Conservation (phyloP, 2,888 invertebrate species). For the Campoplex nolae region DNA sequence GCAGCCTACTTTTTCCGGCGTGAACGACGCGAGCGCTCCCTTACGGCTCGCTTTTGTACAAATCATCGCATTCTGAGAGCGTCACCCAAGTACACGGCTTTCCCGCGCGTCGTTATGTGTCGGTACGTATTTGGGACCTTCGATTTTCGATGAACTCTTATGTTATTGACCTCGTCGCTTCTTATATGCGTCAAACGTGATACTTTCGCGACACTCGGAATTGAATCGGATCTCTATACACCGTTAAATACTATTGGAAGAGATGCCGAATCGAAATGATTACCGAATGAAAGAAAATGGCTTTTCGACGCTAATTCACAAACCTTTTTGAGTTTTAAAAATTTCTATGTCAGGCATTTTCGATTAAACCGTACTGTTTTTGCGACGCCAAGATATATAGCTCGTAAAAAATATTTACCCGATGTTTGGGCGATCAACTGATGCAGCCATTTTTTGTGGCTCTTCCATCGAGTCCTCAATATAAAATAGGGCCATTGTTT, state of each 20-base stretch:
- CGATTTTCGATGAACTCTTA: constrained; percentile 49
- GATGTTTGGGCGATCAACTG: not conserved
- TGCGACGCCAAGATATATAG: not conserved
- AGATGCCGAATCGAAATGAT: not conserved
- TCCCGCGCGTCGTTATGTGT: not conserved
- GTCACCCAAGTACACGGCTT: constrained; percentile 3
- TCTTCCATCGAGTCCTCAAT: not conserved
- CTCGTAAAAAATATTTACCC: not conserved
- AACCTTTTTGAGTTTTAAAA: not conserved
- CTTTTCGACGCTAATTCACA: too few species aligned
- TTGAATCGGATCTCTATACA: not conserved
- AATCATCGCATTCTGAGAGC: constrained; percentile 53
- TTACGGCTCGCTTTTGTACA: constrained; percentile 56
- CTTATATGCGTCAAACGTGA: not conserved
- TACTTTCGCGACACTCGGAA: not conserved
- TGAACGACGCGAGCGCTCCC: constrained; percentile 58
- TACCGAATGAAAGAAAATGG: not conserved
- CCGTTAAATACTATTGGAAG: not conserved
- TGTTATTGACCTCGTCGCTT: not conserved
- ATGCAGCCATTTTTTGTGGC: not conserved
- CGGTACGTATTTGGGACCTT: constrained; percentile 18
- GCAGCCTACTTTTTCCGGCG: constrained; percentile 33
- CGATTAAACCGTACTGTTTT: not conserved
- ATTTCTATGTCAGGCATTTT: not conserved
- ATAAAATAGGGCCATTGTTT: not conserved